Evolutionary conservation across 2,888 invertebrate species (phyloP).

Genomic region (Scaeva pyrastri): DNA sequence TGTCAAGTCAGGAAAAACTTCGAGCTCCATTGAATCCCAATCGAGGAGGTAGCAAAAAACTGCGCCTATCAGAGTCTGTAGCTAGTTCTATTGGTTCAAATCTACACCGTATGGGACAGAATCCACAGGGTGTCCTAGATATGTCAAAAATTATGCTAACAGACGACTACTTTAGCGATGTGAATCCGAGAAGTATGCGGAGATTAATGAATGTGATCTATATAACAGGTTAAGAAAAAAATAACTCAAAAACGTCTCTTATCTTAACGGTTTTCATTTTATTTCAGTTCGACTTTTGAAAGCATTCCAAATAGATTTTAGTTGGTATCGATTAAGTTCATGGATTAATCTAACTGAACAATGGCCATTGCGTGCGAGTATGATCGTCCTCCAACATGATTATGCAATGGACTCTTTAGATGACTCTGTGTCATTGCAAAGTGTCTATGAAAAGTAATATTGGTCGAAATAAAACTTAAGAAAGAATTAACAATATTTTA

Average conservation of each 20-base stretch:
- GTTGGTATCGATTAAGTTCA: constrained; percentile 98
- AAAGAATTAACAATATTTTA: neutral
- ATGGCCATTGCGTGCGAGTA: constrained; percentile 98
- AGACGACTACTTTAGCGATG: constrained; percentile 99
- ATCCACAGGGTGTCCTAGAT: constrained; percentile 85
- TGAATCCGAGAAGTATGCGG: constrained; percentile 98
- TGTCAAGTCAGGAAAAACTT: constrained; percentile 93
- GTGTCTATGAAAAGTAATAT: constrained; percentile 95
- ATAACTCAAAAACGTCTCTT: neutral
- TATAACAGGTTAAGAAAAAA: constrained; percentile 89
- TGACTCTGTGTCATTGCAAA: constrained; percentile 93
- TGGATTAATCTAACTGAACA: constrained; percentile 99
- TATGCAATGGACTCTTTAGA: constrained; percentile 94
- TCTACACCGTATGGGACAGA: constrained; percentile 90
- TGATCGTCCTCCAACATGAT: constrained; percentile 98
- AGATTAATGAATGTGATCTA: constrained; percentile 98
- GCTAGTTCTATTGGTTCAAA: constrained; percentile 96
- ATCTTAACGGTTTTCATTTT: constrained; percentile 14
- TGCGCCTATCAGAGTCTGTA: constrained; percentile 93
- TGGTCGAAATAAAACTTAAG: neutral
- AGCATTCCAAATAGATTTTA: constrained; percentile 99
- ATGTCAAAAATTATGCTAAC: constrained; percentile 93
- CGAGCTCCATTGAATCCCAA: constrained; percentile 81
- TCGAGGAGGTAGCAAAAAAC: constrained; percentile 88
- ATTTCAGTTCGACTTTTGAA: constrained; percentile 94